Evolutionary conservation across 2,113 vertebrate genomes (phyloP).

Genomic region (Protobothrops mucrosquamatus): DNA sequence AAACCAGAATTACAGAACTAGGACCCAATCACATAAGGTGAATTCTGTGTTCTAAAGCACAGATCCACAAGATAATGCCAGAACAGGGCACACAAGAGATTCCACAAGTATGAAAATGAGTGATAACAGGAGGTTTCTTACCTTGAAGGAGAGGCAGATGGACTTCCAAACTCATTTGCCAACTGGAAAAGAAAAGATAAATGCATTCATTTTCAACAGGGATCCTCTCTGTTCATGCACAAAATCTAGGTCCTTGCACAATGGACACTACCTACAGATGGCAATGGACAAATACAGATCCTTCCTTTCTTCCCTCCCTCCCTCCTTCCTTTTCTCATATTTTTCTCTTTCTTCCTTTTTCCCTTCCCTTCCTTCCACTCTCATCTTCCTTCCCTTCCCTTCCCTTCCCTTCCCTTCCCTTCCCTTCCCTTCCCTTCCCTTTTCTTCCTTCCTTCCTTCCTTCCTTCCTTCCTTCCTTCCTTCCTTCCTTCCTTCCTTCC

Average conservation of each 20-base stretch:
- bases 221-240: not conserved
- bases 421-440: no score
- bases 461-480: no score
- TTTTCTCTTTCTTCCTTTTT: no score
- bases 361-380: not conserved
- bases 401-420: no score
- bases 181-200: conserved; percentile 28
- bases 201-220: not conserved
- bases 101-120: not conserved
- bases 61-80: not conserved
- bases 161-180: conserved; percentile 50
- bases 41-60: not conserved
- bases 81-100: no score
- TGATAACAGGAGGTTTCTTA: not conserved
- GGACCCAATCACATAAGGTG: no score
- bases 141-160: conserved; percentile 43
- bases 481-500: not conserved
- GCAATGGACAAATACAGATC: not conserved
- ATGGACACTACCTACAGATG: not conserved
- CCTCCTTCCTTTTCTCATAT: not conserved
- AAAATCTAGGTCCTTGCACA: not conserved
- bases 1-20: not conserved
- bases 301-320: not conserved
- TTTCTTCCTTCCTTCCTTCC: no score
- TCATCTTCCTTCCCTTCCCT: no score